Evolutionary conservation across 2,888 invertebrate genomes (phyloP), one percentile per base, ranked within the genome.

Genomic region (Xestia sexstrigata): DNA sequence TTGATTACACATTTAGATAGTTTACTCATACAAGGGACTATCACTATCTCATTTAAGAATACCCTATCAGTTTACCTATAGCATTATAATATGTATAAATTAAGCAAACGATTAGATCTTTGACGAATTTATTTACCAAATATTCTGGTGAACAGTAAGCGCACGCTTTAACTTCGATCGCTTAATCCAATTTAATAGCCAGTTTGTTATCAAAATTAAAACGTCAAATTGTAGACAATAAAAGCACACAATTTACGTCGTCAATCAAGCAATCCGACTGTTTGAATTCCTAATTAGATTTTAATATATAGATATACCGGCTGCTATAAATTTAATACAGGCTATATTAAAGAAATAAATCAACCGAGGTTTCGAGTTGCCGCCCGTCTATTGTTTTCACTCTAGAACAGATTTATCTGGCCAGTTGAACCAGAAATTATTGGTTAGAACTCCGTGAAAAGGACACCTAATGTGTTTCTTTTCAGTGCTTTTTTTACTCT

Each of bases 401-500:
- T 88, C 86, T 84, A 88, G 87, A 89, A 89, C 91, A 91, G 89
- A 91, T 91, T 92, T 90, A 89, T 91, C 90, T 89, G 86, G 90
- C 84, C 86, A 92, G 91, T 89, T 92, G 91, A 92, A 89, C 91
- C 89, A 92, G 93, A 94, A 93, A 89, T 90, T 91, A 94, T 93
- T 91, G 93, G 85, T 87, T 88, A 91, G 87, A 90, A 88, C 85
- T 88, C 92, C 91, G 92, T 92, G 89, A 91, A 92, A 89, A 89
- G 91, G 89, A 89, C 90, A 89, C 88, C 83, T 89, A 86, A 84
- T 88, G 77, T 84, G 86, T 89, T 87, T 86, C 81, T 86, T 84
- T 82, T 75, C 71, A 83, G 72, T 78, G 74, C 68, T 81, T 89
- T 79, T 87, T 88, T 83, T 77, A 78, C 72, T 47, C 55, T 26